A percentile compares a stretch with the other conserved stretches of the same genome.
Conservation (phyloP, 2,113 vertebrate genomes). For the Pseudonaja textilis region DNA sequence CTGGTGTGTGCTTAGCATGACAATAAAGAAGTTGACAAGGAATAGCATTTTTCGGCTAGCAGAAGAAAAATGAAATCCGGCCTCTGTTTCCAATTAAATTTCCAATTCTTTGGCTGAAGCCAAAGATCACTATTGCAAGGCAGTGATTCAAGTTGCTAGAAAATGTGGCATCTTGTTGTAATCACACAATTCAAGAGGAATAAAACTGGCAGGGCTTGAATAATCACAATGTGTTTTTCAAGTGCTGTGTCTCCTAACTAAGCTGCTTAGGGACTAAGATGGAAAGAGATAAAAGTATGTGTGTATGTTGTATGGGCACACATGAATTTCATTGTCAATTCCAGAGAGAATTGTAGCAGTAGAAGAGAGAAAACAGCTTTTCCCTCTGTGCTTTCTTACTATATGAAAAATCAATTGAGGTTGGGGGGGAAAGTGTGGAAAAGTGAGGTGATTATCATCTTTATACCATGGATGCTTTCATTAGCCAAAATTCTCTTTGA, state of each 20-base stretch:
- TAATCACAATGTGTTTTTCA: neutral
- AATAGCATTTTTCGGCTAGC: neutral
- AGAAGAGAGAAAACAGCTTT: neutral
- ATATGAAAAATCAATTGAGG: neutral
- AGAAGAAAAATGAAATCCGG: neutral
- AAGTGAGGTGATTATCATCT: neutral
- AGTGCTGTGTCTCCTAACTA: neutral
- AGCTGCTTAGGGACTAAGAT: neutral
- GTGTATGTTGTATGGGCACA: neutral
- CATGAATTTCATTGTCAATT: neutral
- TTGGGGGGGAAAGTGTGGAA: neutral
- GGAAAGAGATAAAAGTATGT: neutral
- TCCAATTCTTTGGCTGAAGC: neutral
- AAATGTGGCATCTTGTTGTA: rapidly evolving
- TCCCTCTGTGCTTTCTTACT: neutral
- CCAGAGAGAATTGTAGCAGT: neutral
- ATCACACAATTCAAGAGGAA: neutral
- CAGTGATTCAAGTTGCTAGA: slow-evolving; percentile 12
- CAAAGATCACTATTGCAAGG: slow-evolving; percentile 43
- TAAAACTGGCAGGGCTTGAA: neutral
- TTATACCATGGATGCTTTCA: neutral
- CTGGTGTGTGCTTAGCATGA: neutral
- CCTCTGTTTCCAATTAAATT: neutral
- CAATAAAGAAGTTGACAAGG: neutral
- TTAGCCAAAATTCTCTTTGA: neutral